These are phyloP conservation scores for Fulmarus glacialis DNA, from an alignment of 2,113 vertebrate species.

Conservation along the genomic window DNA sequence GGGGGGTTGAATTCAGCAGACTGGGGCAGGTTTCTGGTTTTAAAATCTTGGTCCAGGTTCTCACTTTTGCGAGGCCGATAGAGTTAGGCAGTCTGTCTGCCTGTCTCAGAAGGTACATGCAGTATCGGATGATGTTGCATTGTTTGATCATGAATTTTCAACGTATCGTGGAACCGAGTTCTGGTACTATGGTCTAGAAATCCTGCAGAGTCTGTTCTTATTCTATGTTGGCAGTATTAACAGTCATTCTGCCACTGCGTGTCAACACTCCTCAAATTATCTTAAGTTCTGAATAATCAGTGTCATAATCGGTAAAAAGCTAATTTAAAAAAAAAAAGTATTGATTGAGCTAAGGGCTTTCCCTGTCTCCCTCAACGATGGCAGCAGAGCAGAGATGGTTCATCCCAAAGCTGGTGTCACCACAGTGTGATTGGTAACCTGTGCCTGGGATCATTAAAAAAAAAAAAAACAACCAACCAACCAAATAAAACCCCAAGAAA, in stretches of 20 bases:
- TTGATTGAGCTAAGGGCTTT: neutral
- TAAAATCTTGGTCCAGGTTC: neutral
- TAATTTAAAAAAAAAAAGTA: neutral
- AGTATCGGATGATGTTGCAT: neutral
- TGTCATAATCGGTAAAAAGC: neutral
- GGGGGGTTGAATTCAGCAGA: neutral
- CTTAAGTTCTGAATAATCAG: neutral
- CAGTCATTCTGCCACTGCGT: neutral
- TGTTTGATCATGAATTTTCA: neutral
- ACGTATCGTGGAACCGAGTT: rapidly evolving
- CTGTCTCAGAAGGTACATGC: neutral
- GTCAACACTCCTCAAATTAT: neutral
- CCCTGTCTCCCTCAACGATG: neutral
- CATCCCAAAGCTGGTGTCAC: neutral
- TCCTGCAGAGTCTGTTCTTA: neutral
- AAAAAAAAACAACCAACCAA: neutral
- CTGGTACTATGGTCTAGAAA: neutral
- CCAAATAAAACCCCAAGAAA: neutral
- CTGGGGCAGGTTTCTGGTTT: neutral
- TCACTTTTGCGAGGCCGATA: neutral
- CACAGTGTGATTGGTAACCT: neutral
- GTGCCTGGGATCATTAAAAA: neutral
- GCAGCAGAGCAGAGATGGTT: neutral
- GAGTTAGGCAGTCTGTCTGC: neutral
- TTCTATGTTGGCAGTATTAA: neutral